Evolutionary conservation across 2,888 invertebrate genomes (phyloP).

Genomic region (Drosophila vallismaia): DNA sequence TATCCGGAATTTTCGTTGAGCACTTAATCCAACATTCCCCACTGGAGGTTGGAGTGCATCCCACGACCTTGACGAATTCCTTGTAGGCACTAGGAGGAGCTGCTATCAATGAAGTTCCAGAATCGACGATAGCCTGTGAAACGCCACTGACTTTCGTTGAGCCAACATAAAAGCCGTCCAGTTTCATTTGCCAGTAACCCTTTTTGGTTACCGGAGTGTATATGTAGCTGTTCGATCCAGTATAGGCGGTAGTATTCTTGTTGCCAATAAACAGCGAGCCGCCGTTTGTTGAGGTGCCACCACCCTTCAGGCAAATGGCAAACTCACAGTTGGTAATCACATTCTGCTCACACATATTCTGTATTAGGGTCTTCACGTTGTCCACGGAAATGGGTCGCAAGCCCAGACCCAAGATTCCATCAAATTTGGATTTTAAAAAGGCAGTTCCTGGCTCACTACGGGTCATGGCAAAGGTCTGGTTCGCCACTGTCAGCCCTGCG

Average conservation of each 20-base stretch:
- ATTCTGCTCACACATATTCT: constrained; percentile 31
- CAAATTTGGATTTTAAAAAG: constrained; percentile 7
- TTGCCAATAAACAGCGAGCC: constrained; percentile 26
- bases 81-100: constrained; percentile 16
- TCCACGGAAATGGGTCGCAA: constrained; percentile 23
- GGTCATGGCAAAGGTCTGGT: constrained; percentile 35
- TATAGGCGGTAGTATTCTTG: constrained; percentile 21
- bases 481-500: constrained; percentile 22
- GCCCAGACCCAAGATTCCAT: constrained; percentile 35
- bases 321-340: constrained; percentile 23
- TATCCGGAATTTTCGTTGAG: constrained; percentile 9
- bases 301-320: constrained; percentile 37
- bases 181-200: constrained; percentile 41
- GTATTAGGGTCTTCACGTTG: constrained; percentile 17
- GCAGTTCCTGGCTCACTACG: constrained; percentile 20
- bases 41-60: constrained; percentile 33
- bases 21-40: constrained; percentile 38
- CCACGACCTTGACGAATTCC: constrained; percentile 17
- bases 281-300: constrained; percentile 28
- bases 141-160: constrained; percentile 15
- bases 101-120: constrained; percentile 35
- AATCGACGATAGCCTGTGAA: constrained; percentile 31
- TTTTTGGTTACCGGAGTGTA: constrained; percentile 34
- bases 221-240: constrained; percentile 27
- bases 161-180: constrained; percentile 35